Base-by-base conservation (phyloP, 1,140 invertebrate genomes). In the Radopholus similis region DNA sequence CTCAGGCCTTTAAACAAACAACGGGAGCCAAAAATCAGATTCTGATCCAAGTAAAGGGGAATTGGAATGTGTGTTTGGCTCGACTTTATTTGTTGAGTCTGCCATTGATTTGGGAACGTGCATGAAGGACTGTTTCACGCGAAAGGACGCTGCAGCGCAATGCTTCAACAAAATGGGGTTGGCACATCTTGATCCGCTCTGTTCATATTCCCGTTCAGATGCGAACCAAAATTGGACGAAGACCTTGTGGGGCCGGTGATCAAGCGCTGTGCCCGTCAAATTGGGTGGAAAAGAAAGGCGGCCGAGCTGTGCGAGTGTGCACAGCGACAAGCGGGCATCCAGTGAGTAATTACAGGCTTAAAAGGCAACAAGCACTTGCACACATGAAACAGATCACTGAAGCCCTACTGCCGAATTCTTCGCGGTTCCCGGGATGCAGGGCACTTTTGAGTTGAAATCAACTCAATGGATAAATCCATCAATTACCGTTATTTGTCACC, bases 141-240 rank as follows among this genome's bases (percentile, higher is more conserved):
- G 30, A 21, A 51, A 51, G 21, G 47, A 51, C 15, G 47, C 47
- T 15, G 47, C 23, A 1, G 23, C 23, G 4, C 9, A 6, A 4
- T 51, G 47, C 13, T 51, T 51, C 47, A 26, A 26, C 47, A 51
- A 51, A 51, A 8, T 15, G 9, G 47, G 18, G 47, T 23, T n/a
- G 4, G 4, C 5, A 44, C 44, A n/a, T 44, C 21, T 32, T 59
- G 8, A 51, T 0, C 47, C 47, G 23, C 23, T 9, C n/a, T n/a
- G n/a, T n/a, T 28, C 2, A 57, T 28, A 26, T 37, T 23, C 26
- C 6, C 34, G 30, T 53, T 30, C 18, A 62, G 58, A n/a, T 62
- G 58, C n/a, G 37, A 62, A 13, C 58, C 58, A 32, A 62, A 62
- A 2, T 62, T 62, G 30, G 40, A 35, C 28, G 58, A 62, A 42